Evolutionary conservation across 2,888 invertebrate genomes (phyloP).

Genomic region (Andrena flavipes): DNA sequence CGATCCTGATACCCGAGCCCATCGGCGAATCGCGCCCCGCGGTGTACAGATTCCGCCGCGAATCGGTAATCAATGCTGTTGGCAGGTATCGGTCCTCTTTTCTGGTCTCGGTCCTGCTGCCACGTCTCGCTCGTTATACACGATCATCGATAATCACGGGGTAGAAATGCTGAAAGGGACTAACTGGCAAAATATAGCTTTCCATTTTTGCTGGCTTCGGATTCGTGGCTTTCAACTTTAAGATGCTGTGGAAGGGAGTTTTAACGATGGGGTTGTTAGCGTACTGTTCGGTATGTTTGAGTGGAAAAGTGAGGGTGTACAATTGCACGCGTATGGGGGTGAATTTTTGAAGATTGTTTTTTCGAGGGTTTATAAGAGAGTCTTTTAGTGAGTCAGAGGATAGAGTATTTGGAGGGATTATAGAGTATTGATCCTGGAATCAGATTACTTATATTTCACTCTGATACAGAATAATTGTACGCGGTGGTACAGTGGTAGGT

Average conservation of each 20-base stretch:
- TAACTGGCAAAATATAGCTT: slow-evolving; percentile 24
- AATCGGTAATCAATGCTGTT: slow-evolving; percentile 32
- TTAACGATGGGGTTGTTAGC: background rate
- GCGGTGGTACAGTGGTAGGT: no score
- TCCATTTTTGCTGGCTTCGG: background rate
- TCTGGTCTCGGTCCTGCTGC: background rate
- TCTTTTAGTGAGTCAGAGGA: no score
- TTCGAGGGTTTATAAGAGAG: no score
- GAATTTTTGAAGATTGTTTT: no score
- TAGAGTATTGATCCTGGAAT: no score
- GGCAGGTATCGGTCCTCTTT: slow-evolving; percentile 16
- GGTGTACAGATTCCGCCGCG: slow-evolving; percentile 13
- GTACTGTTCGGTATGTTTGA: no score
- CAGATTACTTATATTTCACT: no score
- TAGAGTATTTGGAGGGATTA: no score
- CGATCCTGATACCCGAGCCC: background rate
- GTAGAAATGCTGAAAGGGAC: background rate
- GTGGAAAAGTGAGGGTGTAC: no score
- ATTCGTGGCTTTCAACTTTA: background rate
- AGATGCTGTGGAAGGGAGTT: background rate
- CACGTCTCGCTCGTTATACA: slow-evolving; percentile 16
- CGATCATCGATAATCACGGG: slow-evolving; percentile 21
- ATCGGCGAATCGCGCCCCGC: slow-evolving; percentile 4
- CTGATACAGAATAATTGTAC: no score
- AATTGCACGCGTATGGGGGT: no score